A percentile compares a stretch with the other conserved stretches of the same genome.
These are phyloP conservation scores for Drosophila ambigua DNA, from an alignment of 1,140 invertebrate species.

Conservation along the genomic window DNA sequence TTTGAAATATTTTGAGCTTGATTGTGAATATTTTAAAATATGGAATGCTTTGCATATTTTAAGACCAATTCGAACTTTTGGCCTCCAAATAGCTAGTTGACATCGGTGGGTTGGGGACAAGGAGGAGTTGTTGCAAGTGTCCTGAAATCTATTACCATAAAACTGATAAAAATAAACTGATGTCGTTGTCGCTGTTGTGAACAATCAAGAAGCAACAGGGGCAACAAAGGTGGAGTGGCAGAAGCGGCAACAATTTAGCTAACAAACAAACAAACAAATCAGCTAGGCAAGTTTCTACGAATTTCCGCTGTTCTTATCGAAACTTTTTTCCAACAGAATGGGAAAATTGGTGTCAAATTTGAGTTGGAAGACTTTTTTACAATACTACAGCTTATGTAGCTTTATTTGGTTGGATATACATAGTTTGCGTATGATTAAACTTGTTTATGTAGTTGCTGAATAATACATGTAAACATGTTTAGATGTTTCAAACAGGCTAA, in stretches of 20 bases:
- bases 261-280: conserved; percentile 58
- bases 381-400: too few species aligned
- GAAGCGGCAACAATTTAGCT: conserved; percentile 21
- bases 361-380: background rate
- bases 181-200: conserved; percentile 69
- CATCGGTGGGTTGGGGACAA: background rate
- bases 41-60: conserved; percentile 33
- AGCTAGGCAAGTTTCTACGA: conserved; percentile 54
- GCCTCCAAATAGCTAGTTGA: conserved; percentile 9
- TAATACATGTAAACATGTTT: too few species aligned
- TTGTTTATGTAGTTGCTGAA: too few species aligned
- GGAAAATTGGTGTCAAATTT: too few species aligned
- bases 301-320: conserved; percentile 40
- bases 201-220: conserved; percentile 37
- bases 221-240: too few species aligned
- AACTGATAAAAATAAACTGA: conserved; percentile 70
- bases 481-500: too few species aligned
- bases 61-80: background rate
- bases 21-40: conserved; percentile 2
- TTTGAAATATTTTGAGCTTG: conserved; percentile 9
- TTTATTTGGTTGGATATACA: too few species aligned
- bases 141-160: conserved; percentile 73
- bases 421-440: too few species aligned
- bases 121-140: conserved; percentile 67
- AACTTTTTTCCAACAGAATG: background rate